Percentiles rank a stretch among this genome's conserved stretches.
Conservation (phyloP, 2,888 invertebrate genomes). For the Zhuqinia jingwanae region DNA sequence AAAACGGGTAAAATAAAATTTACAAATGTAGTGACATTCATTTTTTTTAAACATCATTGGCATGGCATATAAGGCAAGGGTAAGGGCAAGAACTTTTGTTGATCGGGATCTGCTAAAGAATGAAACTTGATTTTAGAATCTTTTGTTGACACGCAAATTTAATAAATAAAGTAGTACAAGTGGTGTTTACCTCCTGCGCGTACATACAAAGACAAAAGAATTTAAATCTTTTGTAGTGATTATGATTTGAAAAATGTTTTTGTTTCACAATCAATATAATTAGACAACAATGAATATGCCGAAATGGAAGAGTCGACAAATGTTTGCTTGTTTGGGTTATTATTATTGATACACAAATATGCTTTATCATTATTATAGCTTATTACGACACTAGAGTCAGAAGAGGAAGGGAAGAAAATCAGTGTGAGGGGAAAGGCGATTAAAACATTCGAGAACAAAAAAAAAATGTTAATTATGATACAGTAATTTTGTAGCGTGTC, state of each 20-base stretch:
- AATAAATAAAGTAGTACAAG: background rate
- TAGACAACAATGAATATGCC: conserved; percentile 35
- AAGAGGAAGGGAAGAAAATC: no score
- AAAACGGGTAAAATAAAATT: background rate
- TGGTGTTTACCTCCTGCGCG: background rate
- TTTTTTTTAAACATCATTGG: no score
- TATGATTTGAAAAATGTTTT: conserved; percentile 32
- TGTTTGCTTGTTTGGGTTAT: background rate
- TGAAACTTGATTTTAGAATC: no score
- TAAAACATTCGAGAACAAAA: no score
- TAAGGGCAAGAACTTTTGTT: no score
- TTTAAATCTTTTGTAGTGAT: conserved; percentile 40
- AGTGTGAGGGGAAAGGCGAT: no score
- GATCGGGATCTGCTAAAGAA: no score
- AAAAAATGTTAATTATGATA: no score
- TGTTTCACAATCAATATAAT: conserved; percentile 35
- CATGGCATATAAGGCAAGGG: no score
- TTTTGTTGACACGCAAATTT: background rate
- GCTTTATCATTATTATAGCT: background rate
- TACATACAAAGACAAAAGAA: background rate
- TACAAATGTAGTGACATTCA: no score
- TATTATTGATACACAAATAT: background rate
- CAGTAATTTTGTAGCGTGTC: no score
- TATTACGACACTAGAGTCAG: background rate
- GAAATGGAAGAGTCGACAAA: background rate